Percentiles rank a stretch among this genome's conserved stretches.
Conservation (phyloP, 1,140 invertebrate genomes). For the Rhopalosiphum maidis region DNA sequence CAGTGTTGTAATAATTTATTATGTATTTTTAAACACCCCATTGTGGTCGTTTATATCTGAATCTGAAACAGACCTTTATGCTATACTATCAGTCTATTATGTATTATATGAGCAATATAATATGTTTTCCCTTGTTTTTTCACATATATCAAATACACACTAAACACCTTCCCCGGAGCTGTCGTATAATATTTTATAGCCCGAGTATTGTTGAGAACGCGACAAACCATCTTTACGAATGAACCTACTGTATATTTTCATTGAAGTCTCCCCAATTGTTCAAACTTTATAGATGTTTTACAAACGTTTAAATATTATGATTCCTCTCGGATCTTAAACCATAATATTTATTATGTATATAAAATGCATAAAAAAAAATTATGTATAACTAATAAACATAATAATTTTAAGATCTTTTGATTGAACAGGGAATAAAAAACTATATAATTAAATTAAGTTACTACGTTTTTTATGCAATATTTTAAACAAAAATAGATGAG, state of each 20-base stretch:
- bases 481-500: background rate
- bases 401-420: background rate
- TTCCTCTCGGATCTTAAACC: background rate
- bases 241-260: slow-evolving; percentile 12
- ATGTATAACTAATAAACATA: slow-evolving; percentile 38
- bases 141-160: slow-evolving; percentile 7
- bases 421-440: slow-evolving; percentile 27
- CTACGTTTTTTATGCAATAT: background rate
- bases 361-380: slow-evolving; percentile 9
- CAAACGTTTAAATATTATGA: slow-evolving; percentile 52
- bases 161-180: slow-evolving; percentile 32
- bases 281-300: slow-evolving; percentile 47
- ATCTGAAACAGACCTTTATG: background rate
- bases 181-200: slow-evolving; percentile 51
- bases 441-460: background rate
- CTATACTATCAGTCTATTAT: slow-evolving; percentile 38
- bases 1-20: slow-evolving; percentile 16
- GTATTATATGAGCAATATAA: background rate
- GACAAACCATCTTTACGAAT: slow-evolving; percentile 41
- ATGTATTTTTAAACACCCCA: slow-evolving; percentile 24
- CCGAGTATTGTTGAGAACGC: slow-evolving; percentile 21
- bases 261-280: slow-evolving; percentile 31
- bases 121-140: slow-evolving; percentile 40
- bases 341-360: slow-evolving; percentile 19
- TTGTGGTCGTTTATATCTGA: background rate